These are phyloP conservation scores for Microctenopoma stevenorrisi DNA, from an alignment of 2,797 vertebrate species.

Conservation along the genomic window DNA sequence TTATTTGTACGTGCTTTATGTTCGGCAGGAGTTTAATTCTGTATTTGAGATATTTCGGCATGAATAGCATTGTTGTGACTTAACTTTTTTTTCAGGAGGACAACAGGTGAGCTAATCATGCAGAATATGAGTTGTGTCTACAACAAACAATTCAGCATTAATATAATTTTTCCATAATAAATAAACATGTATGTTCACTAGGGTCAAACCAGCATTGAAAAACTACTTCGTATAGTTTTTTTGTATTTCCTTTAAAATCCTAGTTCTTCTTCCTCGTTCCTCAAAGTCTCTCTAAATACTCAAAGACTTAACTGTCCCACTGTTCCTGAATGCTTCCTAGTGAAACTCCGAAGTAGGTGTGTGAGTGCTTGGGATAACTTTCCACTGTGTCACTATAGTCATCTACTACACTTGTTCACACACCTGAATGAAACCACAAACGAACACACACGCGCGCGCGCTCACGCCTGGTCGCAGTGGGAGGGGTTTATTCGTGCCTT, in stretches of 20 bases:
- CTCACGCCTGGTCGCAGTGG: conserved; percentile 32
- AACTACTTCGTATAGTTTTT: neutral
- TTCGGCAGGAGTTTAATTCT: no score
- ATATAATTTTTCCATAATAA: no score
- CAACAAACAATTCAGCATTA: no score
- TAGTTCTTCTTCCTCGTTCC: neutral
- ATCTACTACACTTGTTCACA: conserved; percentile 9
- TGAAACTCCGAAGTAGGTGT: conserved; percentile 47
- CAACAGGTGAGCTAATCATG: no score
- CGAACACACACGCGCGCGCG: conserved; percentile 3
- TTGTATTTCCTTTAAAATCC: neutral
- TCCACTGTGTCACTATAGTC: conserved; percentile 56
- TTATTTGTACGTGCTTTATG: no score
- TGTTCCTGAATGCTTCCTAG: conserved; percentile 35
- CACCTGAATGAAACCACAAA: conserved; percentile 34
- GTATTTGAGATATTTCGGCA: no score
- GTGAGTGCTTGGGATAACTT: conserved; percentile 36
- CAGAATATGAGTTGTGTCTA: no score
- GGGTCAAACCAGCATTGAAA: no score
- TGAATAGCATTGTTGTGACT: no score
- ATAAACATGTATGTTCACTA: no score
- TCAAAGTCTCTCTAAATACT: neutral
- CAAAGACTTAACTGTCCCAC: neutral
- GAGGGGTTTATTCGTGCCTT: conserved; percentile 49
- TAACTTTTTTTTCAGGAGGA: no score